These are phyloP conservation scores for Tokudaia muenninki DNA, from an alignment of 2,797 vertebrate genomes.

Conservation along the genomic window DNA sequence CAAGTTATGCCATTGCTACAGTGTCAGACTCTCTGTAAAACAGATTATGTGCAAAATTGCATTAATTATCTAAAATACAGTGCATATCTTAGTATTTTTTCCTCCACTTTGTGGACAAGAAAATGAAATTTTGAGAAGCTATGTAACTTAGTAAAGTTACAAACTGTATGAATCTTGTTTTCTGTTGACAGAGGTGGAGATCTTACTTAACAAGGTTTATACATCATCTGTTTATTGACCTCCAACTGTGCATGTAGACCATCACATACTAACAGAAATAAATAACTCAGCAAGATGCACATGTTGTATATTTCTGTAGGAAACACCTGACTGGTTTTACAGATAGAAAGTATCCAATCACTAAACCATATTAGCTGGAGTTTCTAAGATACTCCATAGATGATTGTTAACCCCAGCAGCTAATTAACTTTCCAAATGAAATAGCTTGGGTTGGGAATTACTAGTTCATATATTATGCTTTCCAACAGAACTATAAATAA, in stretches of 20 bases:
- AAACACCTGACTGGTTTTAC: not conserved
- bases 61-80: constrained; percentile 14
- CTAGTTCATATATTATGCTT: not conserved
- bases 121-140: not conserved
- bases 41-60: not conserved
- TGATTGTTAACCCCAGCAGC: not conserved
- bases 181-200: not conserved
- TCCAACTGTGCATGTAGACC: not conserved
- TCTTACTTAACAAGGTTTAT: not conserved
- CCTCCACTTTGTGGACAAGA: not conserved
- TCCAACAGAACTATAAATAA: not conserved
- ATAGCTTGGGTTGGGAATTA: not conserved
- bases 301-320: not conserved
- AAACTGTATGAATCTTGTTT: not conserved
- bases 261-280: not conserved
- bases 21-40: not conserved
- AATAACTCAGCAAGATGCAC: not conserved
- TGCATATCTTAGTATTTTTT: not conserved
- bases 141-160: not conserved
- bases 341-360: not conserved
- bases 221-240: not conserved
- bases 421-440: constrained; percentile 18
- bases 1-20: constrained; percentile 15
- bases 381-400: not conserved
- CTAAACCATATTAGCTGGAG: not conserved